phyloP scores from a whole-genome alignment of 2,888 invertebrate species.

The Andrena dorsata region DNA sequence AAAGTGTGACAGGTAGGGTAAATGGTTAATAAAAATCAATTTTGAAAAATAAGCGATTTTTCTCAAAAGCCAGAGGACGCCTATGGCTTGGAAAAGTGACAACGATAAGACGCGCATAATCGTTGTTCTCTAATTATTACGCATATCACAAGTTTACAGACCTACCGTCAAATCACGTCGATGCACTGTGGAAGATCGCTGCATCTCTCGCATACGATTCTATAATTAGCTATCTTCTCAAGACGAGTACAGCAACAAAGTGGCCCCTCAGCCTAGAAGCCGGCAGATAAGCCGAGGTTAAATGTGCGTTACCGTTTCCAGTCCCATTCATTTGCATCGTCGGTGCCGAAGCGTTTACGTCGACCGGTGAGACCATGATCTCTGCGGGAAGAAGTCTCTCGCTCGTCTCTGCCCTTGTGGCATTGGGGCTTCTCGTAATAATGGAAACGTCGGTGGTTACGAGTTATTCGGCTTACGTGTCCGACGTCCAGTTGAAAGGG shows the following conservation, averaged over 20 bases:
- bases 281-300: slow-evolving; percentile 59
- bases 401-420: slow-evolving; percentile 8
- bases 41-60: no score
- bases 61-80: no score
- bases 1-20: no score
- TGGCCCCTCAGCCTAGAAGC: slow-evolving; percentile 47
- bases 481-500: no score
- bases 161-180: background rate
- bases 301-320: slow-evolving; percentile 38
- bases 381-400: slow-evolving; percentile 11
- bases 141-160: no score
- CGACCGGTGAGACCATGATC: slow-evolving; percentile 35
- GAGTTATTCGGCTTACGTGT: no score
- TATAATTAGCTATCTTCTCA: slow-evolving; percentile 34
- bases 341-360: slow-evolving; percentile 1
- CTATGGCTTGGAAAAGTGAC: no score
- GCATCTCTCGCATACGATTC: slow-evolving; percentile 4
- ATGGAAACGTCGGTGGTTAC: slow-evolving; percentile 3
- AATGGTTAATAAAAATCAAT: no score
- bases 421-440: slow-evolving; percentile 14
- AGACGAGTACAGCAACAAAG: slow-evolving; percentile 5
- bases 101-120: no score
- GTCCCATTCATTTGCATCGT: slow-evolving; percentile 26
- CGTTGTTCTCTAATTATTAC: no score
- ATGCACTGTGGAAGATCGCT: background rate